Percentiles rank a stretch among this genome's conserved stretches.
Evolutionary conservation across 2,797 vertebrate genomes (phyloP).

Genomic region (Stomatorhinus walkeri): DNA sequence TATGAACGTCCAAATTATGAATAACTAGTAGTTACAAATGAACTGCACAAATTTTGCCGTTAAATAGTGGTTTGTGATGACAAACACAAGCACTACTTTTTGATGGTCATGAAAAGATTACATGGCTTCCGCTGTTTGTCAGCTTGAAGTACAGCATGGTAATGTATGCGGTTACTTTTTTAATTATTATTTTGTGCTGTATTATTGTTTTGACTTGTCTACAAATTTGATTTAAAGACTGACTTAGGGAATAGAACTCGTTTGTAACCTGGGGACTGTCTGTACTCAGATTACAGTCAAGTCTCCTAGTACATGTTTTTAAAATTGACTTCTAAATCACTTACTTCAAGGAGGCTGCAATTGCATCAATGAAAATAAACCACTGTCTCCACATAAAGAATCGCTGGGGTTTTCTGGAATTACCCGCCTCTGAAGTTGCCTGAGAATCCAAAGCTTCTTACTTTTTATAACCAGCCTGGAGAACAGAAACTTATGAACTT

Average conservation of each 20-base stretch:
- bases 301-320: not conserved
- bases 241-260: not conserved
- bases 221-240: not conserved
- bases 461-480: not conserved
- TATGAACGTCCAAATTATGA: not conserved
- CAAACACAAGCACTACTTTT: not conserved
- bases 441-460: not conserved
- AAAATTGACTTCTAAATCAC: not conserved
- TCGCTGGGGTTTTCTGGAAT: not conserved
- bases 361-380: not conserved
- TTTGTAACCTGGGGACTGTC: not conserved
- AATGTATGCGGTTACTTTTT: not conserved
- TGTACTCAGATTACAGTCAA: not conserved
- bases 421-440: not conserved
- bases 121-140: not conserved
- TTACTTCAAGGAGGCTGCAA: not conserved
- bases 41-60: not conserved
- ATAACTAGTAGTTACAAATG: not conserved
- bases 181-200: not conserved
- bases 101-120: not conserved
- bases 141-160: not conserved
- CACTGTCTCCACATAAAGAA: not conserved
- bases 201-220: not conserved
- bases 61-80: not conserved
- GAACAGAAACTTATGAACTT: not conserved